Conservation (phyloP, 2,113 vertebrate genomes). For the Sclerurus mexicanus region DNA sequence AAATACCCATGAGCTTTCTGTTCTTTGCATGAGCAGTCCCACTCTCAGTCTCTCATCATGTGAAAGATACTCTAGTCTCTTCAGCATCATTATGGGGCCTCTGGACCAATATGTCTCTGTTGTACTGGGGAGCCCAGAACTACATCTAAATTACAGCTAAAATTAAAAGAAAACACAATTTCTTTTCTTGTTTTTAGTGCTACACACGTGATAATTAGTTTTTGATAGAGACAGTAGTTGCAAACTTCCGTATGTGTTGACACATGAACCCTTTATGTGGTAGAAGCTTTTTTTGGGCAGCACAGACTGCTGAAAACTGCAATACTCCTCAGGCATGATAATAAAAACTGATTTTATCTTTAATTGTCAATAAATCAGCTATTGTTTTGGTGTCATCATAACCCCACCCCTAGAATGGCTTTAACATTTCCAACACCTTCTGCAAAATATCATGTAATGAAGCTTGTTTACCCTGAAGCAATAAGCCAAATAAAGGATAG, state of each 20-base stretch:
- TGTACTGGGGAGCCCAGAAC: background rate
- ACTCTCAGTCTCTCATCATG: background rate
- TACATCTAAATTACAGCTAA: background rate
- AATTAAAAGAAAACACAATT: background rate
- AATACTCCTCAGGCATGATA: background rate
- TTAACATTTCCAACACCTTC: background rate
- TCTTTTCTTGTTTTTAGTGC: background rate
- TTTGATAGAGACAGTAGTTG: background rate
- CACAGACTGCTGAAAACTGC: background rate
- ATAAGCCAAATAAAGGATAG: background rate
- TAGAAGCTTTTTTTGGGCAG: background rate
- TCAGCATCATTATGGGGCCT: background rate
- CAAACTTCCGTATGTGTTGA: background rate
- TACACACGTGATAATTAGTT: background rate
- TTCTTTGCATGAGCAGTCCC: background rate
- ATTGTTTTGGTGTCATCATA: background rate
- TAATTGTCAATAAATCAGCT: background rate
- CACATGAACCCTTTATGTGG: background rate
- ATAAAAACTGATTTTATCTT: background rate
- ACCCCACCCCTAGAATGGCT: background rate
- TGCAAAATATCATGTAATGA: background rate
- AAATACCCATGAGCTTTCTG: background rate
- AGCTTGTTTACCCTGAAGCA: background rate
- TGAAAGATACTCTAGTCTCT: background rate
- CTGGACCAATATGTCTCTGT: background rate